A percentile compares a stretch with the other conserved stretches of the same genome.
phyloP scores from a whole-genome alignment of 2,113 vertebrate species.

The Myrmecophaga tridactyla region DNA sequence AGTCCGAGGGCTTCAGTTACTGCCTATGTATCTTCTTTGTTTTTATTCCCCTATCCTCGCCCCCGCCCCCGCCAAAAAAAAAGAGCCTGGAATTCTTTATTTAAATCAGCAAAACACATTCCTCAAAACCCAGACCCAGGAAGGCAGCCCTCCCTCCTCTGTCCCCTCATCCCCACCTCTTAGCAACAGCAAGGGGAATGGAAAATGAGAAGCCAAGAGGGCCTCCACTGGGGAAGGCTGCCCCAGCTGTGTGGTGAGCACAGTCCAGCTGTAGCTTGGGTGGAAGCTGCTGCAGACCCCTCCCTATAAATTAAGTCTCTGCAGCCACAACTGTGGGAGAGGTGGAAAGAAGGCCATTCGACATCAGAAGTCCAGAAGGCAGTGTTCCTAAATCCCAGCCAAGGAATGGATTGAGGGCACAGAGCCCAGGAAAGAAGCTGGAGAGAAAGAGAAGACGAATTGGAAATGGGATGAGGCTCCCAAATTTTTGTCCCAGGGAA shows the following conservation, averaged over 20 bases:
- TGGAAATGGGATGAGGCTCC: neutral
- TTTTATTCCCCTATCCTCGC: too few species aligned
- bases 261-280: conserved; percentile 47
- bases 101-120: conserved; percentile 65
- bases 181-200: conserved; percentile 53
- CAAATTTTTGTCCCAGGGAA: conserved; percentile 60
- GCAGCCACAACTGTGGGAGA: conserved; percentile 11
- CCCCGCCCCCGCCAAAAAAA: too few species aligned
- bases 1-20: neutral
- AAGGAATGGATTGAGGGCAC: neutral
- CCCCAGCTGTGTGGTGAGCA: neutral
- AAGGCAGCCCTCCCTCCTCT: neutral
- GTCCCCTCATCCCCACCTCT: neutral
- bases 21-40: too few species aligned
- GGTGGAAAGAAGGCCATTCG: neutral
- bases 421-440: neutral
- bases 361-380: neutral
- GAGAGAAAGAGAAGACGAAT: neutral
- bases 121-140: conserved; percentile 7
- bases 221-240: conserved; percentile 17
- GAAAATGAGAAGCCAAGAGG: conserved; percentile 43
- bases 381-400: too few species aligned
- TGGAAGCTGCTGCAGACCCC: neutral
- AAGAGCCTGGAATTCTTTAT: conserved; percentile 68
- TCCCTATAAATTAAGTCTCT: conserved; percentile 61